phyloP scores from a whole-genome alignment of 2,797 vertebrate species.

The Pelochelys cantorii region DNA sequence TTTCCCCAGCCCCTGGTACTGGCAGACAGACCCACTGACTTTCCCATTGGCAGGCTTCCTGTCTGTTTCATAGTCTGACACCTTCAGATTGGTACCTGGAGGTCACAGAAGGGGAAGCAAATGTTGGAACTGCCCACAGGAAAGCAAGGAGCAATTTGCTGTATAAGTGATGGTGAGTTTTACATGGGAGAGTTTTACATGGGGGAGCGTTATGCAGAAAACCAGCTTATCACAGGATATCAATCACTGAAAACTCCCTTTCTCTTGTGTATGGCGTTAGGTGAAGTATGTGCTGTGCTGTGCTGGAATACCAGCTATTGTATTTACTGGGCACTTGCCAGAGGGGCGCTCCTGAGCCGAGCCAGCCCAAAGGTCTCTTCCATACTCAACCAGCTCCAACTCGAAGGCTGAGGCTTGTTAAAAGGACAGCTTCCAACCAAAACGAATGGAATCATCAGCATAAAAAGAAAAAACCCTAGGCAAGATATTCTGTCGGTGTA shows the following conservation, averaged over 20 bases:
- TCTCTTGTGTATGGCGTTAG: rapidly evolving
- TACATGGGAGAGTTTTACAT: background rate
- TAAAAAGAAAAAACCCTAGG: rapidly evolving
- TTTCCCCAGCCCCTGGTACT: background rate
- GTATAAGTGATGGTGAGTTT: rapidly evolving
- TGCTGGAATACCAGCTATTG: background rate
- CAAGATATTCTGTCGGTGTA: constrained; percentile 17
- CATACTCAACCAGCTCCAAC: constrained; percentile 10
- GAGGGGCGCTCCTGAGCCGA: background rate
- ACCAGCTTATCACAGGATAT: background rate
- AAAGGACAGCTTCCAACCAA: background rate
- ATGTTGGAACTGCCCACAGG: background rate
- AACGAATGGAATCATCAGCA: background rate
- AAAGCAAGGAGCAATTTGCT: background rate
- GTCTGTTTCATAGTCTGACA: rapidly evolving
- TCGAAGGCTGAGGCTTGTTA: background rate
- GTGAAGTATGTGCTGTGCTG: rapidly evolving
- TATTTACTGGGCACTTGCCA: background rate
- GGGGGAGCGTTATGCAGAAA: background rate
- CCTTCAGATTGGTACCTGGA: background rate
- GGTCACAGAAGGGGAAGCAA: rapidly evolving
- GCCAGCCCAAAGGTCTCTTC: constrained; percentile 20
- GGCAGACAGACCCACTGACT: background rate
- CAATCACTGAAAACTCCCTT: background rate
- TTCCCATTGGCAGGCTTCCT: background rate